Evolutionary conservation across 2,113 vertebrate species (phyloP), one percentile per base, ranked within the genome.

Genomic region (Mus spicilegus): DNA sequence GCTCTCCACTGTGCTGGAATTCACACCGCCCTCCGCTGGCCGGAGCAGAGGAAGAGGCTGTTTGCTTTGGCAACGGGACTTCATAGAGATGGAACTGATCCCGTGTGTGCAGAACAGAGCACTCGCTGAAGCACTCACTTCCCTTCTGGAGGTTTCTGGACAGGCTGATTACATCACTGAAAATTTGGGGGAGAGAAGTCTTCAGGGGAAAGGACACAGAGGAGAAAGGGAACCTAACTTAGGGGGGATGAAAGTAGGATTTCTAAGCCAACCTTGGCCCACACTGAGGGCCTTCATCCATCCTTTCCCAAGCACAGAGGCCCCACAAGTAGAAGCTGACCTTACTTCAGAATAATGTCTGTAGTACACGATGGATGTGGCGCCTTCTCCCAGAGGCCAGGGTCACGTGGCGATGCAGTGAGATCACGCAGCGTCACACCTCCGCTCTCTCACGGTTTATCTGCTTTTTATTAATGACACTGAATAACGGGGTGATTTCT

Each of bases 41-140:
- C 96, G 2, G 80, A 70, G 96, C 97, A 98, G 97, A 98, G 98
- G 98, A 98, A 98, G 98, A 96, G 13, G 97, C 54, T 98, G 98
- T 99, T 99, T 99, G 98, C 98, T 99, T 98, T 98, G 98, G 98
- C 98, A 98, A 97, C 97, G n/a, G 4, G 77, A 49, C 36, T 49
- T 87, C 51, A 77, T 88, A 96, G 97, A 98, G 98, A 97, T 92
- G 87, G 97, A 98, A 98, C 70, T 22, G 69, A 89, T 0, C 0
- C 0, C 87, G 72, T 19, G 89, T 2, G 89, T 2, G 63, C 75
- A 85, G 97, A 97, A 96, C 94, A 96, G 33, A 80, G 90, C 95
- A 89, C 95, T 73, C 0, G 2, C 81, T 95, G 77, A 97, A 91
- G 91, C 75, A 88, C 95, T 86, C 75, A 88, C 95, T 86, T 75